Conservation (phyloP, 2,888 invertebrate genomes). For the Nephrotoma guestfalica region DNA sequence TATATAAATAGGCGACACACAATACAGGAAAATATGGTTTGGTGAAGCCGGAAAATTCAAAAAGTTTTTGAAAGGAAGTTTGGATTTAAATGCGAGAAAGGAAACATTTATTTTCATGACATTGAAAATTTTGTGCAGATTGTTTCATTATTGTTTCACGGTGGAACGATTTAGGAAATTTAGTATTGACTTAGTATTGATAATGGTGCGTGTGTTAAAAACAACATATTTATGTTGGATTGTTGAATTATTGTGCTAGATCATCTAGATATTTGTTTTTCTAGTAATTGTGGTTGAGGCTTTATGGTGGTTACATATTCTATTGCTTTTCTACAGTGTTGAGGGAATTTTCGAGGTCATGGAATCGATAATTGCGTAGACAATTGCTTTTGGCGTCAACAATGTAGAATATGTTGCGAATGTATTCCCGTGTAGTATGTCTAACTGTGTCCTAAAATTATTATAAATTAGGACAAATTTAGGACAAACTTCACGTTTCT, state of each 20-base stretch:
- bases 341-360: no score
- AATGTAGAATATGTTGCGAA: no score
- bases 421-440: no score
- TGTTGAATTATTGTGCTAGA: neutral
- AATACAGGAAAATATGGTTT: neutral
- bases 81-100: neutral
- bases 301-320: no score
- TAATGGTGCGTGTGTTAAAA: neutral
- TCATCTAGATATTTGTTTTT: no score
- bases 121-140: neutral
- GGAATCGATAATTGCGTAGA: no score
- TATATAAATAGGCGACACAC: neutral
- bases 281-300: no score
- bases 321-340: no score
- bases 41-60: neutral
- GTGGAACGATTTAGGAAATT: neutral
- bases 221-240: neutral
- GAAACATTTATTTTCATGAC: neutral
- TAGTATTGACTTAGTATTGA: neutral
- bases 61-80: neutral
- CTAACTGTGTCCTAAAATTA: no score
- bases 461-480: no score
- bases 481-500: no score
- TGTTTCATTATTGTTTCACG: neutral
- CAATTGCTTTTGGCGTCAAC: no score